Evolutionary conservation across 1,140 invertebrate genomes (phyloP).

Genomic region (Cotesia vestalis): DNA sequence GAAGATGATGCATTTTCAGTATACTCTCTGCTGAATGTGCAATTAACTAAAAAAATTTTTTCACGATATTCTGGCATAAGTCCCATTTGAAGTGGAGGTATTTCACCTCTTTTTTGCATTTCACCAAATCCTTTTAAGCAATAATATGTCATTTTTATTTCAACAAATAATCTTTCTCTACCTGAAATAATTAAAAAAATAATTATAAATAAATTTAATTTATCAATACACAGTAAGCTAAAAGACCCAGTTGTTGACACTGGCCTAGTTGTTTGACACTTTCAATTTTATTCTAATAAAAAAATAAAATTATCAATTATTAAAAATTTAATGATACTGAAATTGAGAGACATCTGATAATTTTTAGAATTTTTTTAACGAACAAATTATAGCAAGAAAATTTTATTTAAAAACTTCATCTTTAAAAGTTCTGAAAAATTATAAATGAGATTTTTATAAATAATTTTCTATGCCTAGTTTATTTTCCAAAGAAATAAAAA

Average conservation of each 20-base stretch:
- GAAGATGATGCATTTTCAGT: conserved; percentile 57
- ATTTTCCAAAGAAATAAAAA: background rate
- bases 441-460: too few species aligned
- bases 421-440: too few species aligned
- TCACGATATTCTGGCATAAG: conserved; percentile 41
- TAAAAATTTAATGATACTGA: too few species aligned
- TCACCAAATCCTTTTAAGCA: conserved; percentile 56
- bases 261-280: too few species aligned
- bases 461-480: too few species aligned
- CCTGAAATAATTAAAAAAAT: conserved; percentile 28
- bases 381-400: too few species aligned
- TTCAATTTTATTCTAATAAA: too few species aligned
- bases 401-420: too few species aligned
- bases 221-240: background rate
- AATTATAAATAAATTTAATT: conserved; percentile 5
- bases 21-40: conserved; percentile 65
- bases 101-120: background rate
- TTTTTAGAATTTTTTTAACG: too few species aligned
- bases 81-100: conserved; percentile 39
- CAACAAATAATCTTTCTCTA: conserved; percentile 59
- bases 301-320: too few species aligned
- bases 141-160: conserved; percentile 66
- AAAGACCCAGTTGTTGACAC: too few species aligned
- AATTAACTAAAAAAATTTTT: conserved; percentile 55
- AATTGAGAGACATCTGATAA: too few species aligned